Evolutionary conservation across 2,797 vertebrate genomes (phyloP), one percentile per base, ranked within the genome.

Genomic region (Heterohyrax brucei): DNA sequence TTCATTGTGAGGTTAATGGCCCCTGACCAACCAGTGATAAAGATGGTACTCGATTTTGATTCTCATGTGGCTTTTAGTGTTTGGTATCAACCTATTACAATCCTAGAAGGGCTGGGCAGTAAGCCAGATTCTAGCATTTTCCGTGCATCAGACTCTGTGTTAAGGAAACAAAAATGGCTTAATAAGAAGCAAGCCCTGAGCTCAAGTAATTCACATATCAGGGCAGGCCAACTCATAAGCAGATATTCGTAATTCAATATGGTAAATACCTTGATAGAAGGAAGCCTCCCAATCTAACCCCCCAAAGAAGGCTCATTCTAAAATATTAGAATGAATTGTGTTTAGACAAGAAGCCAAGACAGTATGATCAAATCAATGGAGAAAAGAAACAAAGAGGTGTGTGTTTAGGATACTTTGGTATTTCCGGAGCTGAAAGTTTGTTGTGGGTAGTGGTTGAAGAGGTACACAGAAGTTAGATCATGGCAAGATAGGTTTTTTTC

Each of bases 1-100:
- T 21, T 14, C 3, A 7, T 73, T 70, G 56, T 72, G 66, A 87
- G 46, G 14, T 46, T 10, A 21, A 44, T 61, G 44, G 5, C 28
- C 26, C 8, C 16, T 66, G 22, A 2, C 46, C 44, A 77, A 3
- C 33, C 16, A 78, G 46, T 33, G 26, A 59, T 76, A 66, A 59
- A 84, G 50, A 30, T 28, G 4, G 64, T 24, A 28, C 10, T 64
- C 28, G 44, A 18, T 26, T 30, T 66, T 86, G 64, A 56, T 62
- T 80, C 44, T 21, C 44, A 22, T 3, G 48, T 78, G 53, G 3
- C 4, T 26, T 46, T 89, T 24, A 2, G 30, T 70, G 2, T 81
- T 77, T 85, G 48, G 30, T 22, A 77, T 56, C 66, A 92, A 64
- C 18, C 44, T 24, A 26, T 28, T 87, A 92, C 73, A 95, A 78